Percentiles rank a stretch among this genome's conserved stretches.
Evolutionary conservation across 2,113 vertebrate genomes (phyloP).

Genomic region (Suncus etruscus): DNA sequence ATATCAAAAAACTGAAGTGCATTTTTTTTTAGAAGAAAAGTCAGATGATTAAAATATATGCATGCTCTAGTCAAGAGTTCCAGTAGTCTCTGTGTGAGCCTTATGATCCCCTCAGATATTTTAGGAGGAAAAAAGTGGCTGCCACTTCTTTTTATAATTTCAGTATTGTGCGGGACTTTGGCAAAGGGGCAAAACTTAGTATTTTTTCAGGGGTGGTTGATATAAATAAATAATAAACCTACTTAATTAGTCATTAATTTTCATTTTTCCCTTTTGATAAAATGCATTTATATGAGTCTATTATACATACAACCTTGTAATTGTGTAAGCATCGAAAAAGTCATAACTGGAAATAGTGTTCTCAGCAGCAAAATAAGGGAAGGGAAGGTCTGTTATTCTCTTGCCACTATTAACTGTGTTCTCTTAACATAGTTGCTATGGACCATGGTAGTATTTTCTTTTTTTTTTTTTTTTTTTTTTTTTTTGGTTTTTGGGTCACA

Average conservation of each 20-base stretch:
- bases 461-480: background rate
- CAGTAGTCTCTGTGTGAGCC: background rate
- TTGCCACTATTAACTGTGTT: background rate
- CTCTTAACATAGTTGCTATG: too few species aligned
- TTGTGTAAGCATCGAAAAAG: background rate
- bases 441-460: background rate
- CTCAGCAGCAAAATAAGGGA: background rate
- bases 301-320: background rate
- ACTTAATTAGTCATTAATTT: slow-evolving; percentile 36
- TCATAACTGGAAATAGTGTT: background rate
- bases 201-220: slow-evolving; percentile 1
- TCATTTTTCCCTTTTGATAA: slow-evolving; percentile 19
- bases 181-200: background rate
- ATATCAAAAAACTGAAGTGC: background rate
- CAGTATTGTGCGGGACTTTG: background rate
- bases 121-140: background rate
- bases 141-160: background rate
- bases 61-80: background rate
- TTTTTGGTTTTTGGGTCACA: background rate
- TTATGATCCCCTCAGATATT: background rate
- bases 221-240: slow-evolving; percentile 29
- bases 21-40: slow-evolving; percentile 39
- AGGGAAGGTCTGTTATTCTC: background rate
- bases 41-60: slow-evolving; percentile 45
- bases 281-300: slow-evolving; percentile 36